These are phyloP conservation scores for Eubasilissa regina DNA, from an alignment of 1,140 invertebrate species.

Conservation along the genomic window DNA sequence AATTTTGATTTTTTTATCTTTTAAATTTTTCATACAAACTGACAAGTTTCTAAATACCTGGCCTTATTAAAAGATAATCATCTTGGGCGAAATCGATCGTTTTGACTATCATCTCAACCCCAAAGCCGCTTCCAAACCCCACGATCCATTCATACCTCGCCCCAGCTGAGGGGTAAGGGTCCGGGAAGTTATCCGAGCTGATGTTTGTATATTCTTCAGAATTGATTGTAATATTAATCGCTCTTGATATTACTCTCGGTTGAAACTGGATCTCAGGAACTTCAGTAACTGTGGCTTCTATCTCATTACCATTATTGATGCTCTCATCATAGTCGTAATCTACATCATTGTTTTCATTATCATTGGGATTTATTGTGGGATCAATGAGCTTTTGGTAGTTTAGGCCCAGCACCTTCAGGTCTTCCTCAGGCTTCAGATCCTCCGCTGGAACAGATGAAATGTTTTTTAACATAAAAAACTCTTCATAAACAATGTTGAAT, in stretches of 20 bases:
- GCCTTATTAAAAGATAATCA: slow-evolving; percentile 48
- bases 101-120: slow-evolving; percentile 55
- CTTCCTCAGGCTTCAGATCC: neutral
- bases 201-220: slow-evolving; percentile 35
- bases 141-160: slow-evolving; percentile 37
- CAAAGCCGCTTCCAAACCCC: slow-evolving; percentile 32
- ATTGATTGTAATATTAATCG: slow-evolving; percentile 28
- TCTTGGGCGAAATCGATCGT: slow-evolving; percentile 33
- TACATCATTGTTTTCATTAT: neutral
- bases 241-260: neutral
- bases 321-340: neutral
- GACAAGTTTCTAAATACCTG: slow-evolving; percentile 43
- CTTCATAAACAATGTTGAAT: no score
- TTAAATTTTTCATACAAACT: neutral
- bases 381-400: neutral
- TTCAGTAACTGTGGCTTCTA: neutral
- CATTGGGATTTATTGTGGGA: neutral
- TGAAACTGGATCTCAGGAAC: neutral
- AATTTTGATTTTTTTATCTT: neutral
- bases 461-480: no score
- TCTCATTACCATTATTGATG: neutral
- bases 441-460: neutral
- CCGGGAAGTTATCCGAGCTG: slow-evolving; percentile 37
- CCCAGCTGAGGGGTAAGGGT: slow-evolving; percentile 35
- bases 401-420: neutral